These are phyloP conservation scores for Coleophora flavipennella DNA, from an alignment of 2,888 invertebrate genomes.

Conservation along the genomic window DNA sequence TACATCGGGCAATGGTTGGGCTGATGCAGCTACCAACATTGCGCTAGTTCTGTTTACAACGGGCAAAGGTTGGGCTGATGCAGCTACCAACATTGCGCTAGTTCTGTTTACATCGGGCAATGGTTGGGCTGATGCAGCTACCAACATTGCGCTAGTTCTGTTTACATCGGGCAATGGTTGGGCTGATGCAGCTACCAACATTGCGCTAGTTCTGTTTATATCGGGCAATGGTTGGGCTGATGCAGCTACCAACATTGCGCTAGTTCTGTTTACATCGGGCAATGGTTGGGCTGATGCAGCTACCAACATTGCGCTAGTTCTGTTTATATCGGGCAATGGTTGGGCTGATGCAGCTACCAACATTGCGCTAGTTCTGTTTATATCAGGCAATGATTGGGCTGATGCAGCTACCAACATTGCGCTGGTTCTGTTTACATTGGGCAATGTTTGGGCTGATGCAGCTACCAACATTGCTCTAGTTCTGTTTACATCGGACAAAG, in stretches of 20 bases:
- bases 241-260: slow-evolving; percentile 60
- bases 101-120: slow-evolving; percentile 5
- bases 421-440: slow-evolving; percentile 50
- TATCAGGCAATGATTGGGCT: too few species aligned
- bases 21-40: slow-evolving; percentile 56
- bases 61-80: slow-evolving; percentile 23
- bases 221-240: too few species aligned
- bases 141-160: slow-evolving; percentile 47
- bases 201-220: too few species aligned
- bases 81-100: slow-evolving; percentile 59
- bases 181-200: slow-evolving; percentile 51
- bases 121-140: slow-evolving; percentile 42
- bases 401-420: slow-evolving; percentile 59
- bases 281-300: slow-evolving; percentile 35
- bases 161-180: slow-evolving; percentile 8
- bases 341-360: slow-evolving; percentile 44
- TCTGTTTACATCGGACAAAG: slow-evolving; percentile 38
- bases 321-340: too few species aligned
- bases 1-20: slow-evolving; percentile 13
- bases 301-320: slow-evolving; percentile 65
- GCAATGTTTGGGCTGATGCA: too few species aligned
- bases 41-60: slow-evolving; percentile 24
- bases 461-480: slow-evolving; percentile 69
- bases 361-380: too few species aligned
- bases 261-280: slow-evolving; percentile 11